These are phyloP conservation scores for Brachypodius melanocephalos DNA, from an alignment of 2,113 vertebrate genomes.

Conservation along the genomic window DNA sequence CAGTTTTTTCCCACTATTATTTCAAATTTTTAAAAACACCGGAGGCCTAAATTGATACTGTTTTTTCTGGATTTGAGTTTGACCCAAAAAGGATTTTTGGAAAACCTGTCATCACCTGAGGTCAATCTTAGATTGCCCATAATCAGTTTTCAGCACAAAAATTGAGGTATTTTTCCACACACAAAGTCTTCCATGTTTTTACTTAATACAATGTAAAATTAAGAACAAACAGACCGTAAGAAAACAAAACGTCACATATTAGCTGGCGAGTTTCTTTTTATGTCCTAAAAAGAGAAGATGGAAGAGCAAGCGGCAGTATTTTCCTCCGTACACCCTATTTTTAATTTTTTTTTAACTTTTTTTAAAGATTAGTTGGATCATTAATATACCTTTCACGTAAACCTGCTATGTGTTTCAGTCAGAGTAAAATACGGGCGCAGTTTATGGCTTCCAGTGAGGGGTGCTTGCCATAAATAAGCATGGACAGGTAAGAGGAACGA, in stretches of 20 bases:
- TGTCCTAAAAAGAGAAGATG: background rate
- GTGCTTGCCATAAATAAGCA: slow-evolving; percentile 64
- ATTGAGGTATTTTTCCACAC: background rate
- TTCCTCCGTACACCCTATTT: background rate
- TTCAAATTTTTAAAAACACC: background rate
- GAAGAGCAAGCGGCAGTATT: background rate
- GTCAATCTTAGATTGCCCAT: background rate
- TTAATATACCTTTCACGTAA: background rate
- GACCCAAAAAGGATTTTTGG: background rate
- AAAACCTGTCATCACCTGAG: background rate
- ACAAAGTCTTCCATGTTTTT: background rate
- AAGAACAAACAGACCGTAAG: background rate
- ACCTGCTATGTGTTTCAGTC: background rate
- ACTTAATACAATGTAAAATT: background rate
- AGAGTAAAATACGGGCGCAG: background rate
- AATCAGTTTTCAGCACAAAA: background rate
- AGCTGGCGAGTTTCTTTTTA: background rate
- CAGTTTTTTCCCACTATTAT: background rate
- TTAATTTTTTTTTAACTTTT: background rate
- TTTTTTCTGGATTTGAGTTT: background rate
- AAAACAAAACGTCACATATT: background rate
- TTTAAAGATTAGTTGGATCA: background rate
- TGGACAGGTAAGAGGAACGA: slow-evolving; percentile 69
- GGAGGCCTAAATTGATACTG: background rate
- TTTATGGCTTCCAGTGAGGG: slow-evolving; percentile 40